Evolutionary conservation across 2,113 vertebrate genomes (phyloP).

Genomic region (Ascaphus truei): DNA sequence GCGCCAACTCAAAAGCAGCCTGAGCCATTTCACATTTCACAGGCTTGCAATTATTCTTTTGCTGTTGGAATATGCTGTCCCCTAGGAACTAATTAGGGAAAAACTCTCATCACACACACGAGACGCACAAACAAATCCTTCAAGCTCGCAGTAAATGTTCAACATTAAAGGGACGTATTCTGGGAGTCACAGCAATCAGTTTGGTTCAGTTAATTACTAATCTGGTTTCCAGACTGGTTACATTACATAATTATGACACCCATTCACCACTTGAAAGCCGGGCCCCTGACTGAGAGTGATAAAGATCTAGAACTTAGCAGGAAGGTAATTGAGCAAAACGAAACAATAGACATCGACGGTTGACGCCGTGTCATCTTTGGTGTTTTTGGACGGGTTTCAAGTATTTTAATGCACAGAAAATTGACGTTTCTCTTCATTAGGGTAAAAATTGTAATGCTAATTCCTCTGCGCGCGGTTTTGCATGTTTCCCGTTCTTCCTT

Average conservation of each 20-base stretch:
- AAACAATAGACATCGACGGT: constrained; percentile 35
- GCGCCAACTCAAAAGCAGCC: constrained; percentile 68
- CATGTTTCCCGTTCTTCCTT: constrained; percentile 33
- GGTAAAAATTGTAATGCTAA: constrained; percentile 26
- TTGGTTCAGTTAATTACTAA: constrained; percentile 80
- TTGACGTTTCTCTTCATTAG: constrained; percentile 33
- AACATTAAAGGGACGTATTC: constrained; percentile 79
- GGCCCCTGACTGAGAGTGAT: constrained; percentile 56
- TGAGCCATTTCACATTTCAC: constrained; percentile 83
- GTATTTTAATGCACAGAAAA: constrained; percentile 28
- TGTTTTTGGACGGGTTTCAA: constrained; percentile 26
- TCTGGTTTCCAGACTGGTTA: constrained; percentile 71
- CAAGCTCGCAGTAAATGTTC: constrained; percentile 85
- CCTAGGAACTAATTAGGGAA: constrained; percentile 85
- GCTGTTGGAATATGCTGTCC: constrained; percentile 81
- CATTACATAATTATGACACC: constrained; percentile 81
- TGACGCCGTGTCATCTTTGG: constrained; percentile 27
- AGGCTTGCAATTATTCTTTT: constrained; percentile 83
- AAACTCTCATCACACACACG: constrained; percentile 79
- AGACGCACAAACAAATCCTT: constrained; percentile 88
- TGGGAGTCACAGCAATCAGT: constrained; percentile 78
- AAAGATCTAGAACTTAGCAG: constrained; percentile 49
- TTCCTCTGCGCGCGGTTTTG: constrained; percentile 25
- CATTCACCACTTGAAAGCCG: constrained; percentile 64
- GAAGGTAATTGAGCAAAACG: constrained; percentile 42